Evolutionary conservation across 2,113 vertebrate genomes (phyloP).

Genomic region (Stegostoma tigrinum): DNA sequence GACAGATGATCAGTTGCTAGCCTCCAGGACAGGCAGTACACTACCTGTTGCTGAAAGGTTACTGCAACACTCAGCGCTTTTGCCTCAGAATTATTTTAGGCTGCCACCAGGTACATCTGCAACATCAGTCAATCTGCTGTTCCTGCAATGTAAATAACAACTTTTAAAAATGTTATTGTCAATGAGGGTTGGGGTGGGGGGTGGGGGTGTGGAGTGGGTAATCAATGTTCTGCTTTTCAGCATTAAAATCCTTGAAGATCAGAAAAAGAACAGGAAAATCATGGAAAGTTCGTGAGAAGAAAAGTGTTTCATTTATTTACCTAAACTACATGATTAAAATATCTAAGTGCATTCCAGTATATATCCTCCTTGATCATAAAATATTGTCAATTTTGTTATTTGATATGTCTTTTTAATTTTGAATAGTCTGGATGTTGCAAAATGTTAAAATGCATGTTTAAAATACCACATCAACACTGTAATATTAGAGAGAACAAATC

Average conservation of each 20-base stretch:
- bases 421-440: neutral
- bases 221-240: neutral
- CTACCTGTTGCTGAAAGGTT: neutral
- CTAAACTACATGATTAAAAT: neutral
- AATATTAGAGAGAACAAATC: neutral
- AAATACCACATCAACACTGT: neutral
- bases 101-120: neutral
- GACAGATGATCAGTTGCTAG: constrained; percentile 1
- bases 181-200: neutral
- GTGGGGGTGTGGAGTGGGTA: neutral
- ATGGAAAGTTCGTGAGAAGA: neutral
- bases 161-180: neutral
- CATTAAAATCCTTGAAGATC: neutral
- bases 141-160: neutral
- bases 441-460: neutral
- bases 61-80: neutral
- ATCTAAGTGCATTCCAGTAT: neutral
- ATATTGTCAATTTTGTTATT: neutral
- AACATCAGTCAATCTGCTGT: neutral
- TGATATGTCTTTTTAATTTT: neutral
- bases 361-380: neutral
- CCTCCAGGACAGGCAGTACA: neutral
- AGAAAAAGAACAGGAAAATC: neutral
- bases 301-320: neutral
- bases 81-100: neutral